Percentiles rank a stretch among this genome's conserved stretches.
These are phyloP conservation scores for Austrolebias charrua DNA, from an alignment of 2,797 vertebrate genomes.

Conservation along the genomic window DNA sequence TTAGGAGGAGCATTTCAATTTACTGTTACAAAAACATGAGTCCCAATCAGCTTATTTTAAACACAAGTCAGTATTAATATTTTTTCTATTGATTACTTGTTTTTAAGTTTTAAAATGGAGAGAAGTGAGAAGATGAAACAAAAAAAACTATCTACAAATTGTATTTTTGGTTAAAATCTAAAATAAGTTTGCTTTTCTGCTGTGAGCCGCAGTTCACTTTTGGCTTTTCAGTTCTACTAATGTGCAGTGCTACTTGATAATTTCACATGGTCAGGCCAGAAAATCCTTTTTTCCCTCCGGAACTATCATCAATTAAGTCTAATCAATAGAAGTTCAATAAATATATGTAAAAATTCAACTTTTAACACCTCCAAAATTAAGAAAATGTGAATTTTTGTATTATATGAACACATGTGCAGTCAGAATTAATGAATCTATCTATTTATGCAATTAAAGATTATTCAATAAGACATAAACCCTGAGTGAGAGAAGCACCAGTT, in stretches of 20 bases:
- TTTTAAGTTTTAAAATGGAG: no score
- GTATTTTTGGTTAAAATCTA: no score
- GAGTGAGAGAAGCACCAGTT: no score
- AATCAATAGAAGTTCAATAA: background rate
- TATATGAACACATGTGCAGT: conserved; percentile 1
- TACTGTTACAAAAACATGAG: no score
- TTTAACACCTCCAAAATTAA: background rate
- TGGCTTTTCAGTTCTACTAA: conserved; percentile 27
- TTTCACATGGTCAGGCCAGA: conserved; percentile 19
- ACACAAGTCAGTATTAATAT: no score
- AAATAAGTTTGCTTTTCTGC: background rate
- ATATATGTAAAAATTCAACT: background rate
- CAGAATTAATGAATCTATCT: background rate
- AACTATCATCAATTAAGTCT: background rate
- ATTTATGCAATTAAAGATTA: background rate
- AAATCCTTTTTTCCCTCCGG: conserved; percentile 10
- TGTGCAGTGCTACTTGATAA: conserved; percentile 24
- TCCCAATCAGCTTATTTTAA: no score
- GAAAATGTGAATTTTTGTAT: background rate
- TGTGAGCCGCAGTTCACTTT: conserved; percentile 24
- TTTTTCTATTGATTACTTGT: no score
- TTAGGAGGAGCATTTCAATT: no score
- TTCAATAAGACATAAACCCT: background rate
- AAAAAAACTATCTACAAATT: no score
- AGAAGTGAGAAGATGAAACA: no score